Conservation (phyloP, 2,797 vertebrate species). For the Sciurus carolinensis region DNA sequence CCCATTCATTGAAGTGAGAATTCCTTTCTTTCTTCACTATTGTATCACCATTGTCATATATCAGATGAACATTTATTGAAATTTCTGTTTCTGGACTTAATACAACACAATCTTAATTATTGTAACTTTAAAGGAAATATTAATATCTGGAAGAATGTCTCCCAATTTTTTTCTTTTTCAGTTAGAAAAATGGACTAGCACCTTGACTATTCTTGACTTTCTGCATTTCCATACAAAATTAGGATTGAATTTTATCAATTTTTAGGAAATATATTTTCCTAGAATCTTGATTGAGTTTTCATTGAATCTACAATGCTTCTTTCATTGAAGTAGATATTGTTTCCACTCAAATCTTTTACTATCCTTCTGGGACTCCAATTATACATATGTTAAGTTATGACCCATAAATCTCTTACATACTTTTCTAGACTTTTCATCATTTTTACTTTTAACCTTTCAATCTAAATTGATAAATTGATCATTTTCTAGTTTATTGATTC, state of each 20-base stretch:
- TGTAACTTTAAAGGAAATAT: neutral
- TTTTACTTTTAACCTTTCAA: conserved; percentile 17
- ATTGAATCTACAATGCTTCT: neutral
- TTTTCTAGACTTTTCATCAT: neutral
- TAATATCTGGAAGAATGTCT: neutral
- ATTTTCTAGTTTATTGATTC: neutral
- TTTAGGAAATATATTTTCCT: neutral
- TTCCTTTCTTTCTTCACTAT: neutral
- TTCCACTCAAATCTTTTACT: neutral
- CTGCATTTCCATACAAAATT: neutral
- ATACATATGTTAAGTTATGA: neutral
- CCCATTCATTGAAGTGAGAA: neutral
- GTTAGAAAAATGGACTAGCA: neutral
- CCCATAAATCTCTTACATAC: neutral
- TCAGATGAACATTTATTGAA: neutral
- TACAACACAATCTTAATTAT: neutral
- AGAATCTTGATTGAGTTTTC: neutral
- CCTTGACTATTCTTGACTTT: neutral
- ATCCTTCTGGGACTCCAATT: neutral
- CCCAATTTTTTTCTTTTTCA: neutral
- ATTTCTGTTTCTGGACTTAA: neutral
- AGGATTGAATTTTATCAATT: neutral
- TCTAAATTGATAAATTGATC: neutral
- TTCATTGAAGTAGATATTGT: neutral
- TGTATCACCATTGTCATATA: neutral